A percentile compares a stretch with the other conserved stretches of the same genome.
Evolutionary conservation across 2,113 vertebrate species (phyloP).

Genomic region (Toxostoma redivivum): DNA sequence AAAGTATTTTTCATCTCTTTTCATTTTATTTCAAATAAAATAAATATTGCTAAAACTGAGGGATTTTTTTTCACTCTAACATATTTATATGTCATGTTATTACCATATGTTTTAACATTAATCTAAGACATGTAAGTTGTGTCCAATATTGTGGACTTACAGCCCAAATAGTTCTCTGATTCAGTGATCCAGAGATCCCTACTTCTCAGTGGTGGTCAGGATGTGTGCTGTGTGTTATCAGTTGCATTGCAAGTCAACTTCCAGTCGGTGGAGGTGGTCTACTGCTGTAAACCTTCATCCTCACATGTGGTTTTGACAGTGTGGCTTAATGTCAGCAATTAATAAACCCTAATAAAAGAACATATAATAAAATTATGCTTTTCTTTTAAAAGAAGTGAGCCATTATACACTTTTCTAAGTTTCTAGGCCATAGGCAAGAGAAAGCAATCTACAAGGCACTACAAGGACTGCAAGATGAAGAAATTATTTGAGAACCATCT

Average conservation of each 20-base stretch:
- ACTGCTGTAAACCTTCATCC: not conserved
- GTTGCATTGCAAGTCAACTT: rapidly evolving
- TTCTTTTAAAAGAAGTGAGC: not conserved
- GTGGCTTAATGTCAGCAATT: not conserved
- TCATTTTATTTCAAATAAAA: not conserved
- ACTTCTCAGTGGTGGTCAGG: rapidly evolving
- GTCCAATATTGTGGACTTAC: not conserved
- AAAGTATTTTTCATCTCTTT: not conserved
- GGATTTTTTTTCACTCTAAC: not conserved
- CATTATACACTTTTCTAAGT: not conserved
- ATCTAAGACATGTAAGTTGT: not conserved
- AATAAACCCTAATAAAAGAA: not conserved
- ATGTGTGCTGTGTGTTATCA: not conserved
- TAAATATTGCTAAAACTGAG: not conserved
- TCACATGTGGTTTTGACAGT: not conserved
- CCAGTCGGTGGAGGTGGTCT: not conserved
- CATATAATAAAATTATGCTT: not conserved
- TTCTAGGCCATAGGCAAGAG: not conserved
- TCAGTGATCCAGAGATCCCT: not conserved
- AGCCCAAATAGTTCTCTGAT: not conserved
- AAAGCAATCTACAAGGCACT: not conserved
- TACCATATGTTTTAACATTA: not conserved
- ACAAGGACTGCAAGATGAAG: not conserved
- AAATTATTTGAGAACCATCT: not conserved
- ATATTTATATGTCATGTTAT: not conserved